phyloP scores from a whole-genome alignment of 2,888 invertebrate genomes.

The Phengaris arion region DNA sequence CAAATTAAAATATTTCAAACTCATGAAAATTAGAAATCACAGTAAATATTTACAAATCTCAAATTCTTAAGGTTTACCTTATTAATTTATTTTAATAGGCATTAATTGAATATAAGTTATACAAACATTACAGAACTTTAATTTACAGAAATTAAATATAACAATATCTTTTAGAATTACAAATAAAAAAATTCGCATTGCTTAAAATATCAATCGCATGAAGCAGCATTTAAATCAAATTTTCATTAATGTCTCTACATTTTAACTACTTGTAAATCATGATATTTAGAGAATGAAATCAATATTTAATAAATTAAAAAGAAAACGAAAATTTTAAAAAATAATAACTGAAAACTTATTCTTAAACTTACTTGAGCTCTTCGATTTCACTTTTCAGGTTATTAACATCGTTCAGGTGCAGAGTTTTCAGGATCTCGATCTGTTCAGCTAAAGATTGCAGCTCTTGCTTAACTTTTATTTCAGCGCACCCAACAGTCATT shows the following conservation, averaged over 20 bases:
- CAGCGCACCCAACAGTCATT: slow-evolving; percentile 48
- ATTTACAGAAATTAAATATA: too few relatives aligned
- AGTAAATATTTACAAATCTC: too few relatives aligned
- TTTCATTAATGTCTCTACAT: too few relatives aligned
- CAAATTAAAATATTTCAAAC: too few relatives aligned
- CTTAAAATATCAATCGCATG: slow-evolving; percentile 14
- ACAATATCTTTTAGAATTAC: too few relatives aligned
- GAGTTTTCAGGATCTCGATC: slow-evolving; percentile 52
- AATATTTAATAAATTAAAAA: neutral
- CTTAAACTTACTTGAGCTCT: slow-evolving; percentile 61
- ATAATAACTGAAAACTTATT: slow-evolving; percentile 22
- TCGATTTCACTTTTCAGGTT: slow-evolving; percentile 57
- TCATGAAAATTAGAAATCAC: too few relatives aligned
- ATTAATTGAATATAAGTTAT: too few relatives aligned
- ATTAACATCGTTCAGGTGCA: slow-evolving; percentile 52
- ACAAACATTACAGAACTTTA: too few relatives aligned
- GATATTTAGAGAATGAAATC: neutral
- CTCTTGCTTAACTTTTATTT: slow-evolving; percentile 50
- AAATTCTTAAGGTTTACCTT: too few relatives aligned
- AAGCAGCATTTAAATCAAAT: neutral
- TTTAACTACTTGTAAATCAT: neutral
- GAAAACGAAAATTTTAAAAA: slow-evolving; percentile 25
- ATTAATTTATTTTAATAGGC: too few relatives aligned
- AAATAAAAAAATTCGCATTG: neutral
- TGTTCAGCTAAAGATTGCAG: slow-evolving; percentile 54